Evolutionary conservation across 2,113 vertebrate genomes (phyloP), one percentile per base, ranked within the genome.

Genomic region (Numida meleagris): DNA sequence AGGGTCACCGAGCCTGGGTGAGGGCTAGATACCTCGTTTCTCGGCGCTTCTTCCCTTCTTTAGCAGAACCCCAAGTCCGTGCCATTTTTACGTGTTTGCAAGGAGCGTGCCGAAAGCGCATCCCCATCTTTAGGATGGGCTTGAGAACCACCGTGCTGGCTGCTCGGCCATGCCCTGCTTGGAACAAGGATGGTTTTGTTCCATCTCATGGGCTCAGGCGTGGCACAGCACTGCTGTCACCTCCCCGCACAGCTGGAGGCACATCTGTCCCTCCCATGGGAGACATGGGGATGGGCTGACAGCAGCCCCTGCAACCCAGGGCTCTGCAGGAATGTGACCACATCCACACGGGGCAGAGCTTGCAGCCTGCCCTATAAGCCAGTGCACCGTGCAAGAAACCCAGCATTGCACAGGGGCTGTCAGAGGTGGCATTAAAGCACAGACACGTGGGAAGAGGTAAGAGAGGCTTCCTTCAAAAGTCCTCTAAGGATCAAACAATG

Each of bases 1-100:
- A 3, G 59, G 20, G 8, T 1, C n/a, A 14, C 2, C 0, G 0
- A 5, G 23, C 4, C 31, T 7, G 0, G 1, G 38, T 2, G 43
- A 46, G 18, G 34, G 21, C 38, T 46, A 12, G 75, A 42, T 46
- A 25, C n/a, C 42, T 8, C 15, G 11, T 31, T 70, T 10, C 48
- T 43, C 27, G 13, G 38, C 3, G 14, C 34, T 33, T 55, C 55
- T 42, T 46, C 82, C 73, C 50, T 31, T 4, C 73, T 20, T 18
- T 36, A 11, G 58, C 36, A n/a, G 12, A 1, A 10, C 36, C 36
- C 8, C 9, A 4, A 57, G 33, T 34, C 38, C 8, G 0, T 0
- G 20, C 21, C 34, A 0, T 48, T 33, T 33, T 20, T 5, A 20
- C 29, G 34, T 3, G 0, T 13, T 31, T 7, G 45, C 36, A 2